phyloP scores from a whole-genome alignment of 2,113 vertebrate genomes.

The Ptyas mucosa region DNA sequence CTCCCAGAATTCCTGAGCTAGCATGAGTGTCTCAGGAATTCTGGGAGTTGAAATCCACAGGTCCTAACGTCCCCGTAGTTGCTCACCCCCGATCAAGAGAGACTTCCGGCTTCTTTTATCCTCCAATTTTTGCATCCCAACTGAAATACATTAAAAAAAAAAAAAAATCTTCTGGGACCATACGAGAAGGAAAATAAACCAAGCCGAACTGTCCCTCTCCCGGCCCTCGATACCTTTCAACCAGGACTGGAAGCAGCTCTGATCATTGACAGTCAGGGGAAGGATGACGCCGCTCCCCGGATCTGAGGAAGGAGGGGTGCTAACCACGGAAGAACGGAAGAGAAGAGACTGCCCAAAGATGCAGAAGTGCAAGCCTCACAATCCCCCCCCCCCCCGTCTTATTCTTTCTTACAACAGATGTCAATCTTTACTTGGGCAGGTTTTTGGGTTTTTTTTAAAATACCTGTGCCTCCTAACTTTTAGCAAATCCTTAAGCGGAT shows the following conservation, averaged over 20 bases:
- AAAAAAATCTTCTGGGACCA: neutral
- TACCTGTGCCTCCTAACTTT: neutral
- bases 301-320: neutral
- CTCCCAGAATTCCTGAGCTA: neutral
- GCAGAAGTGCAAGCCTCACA: neutral
- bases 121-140: neutral
- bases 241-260: neutral
- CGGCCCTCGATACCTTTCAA: neutral
- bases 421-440: neutral
- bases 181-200: accelerated
- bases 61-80: neutral
- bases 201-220: neutral
- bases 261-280: neutral
- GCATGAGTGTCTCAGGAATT: neutral
- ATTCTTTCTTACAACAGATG: neutral
- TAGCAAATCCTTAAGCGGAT: neutral
- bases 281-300: accelerated
- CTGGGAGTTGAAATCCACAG: neutral
- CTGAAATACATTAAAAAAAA: neutral
- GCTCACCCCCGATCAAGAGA: neutral
- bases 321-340: neutral
- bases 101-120: neutral
- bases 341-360: neutral
- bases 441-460: neutral
- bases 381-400: too few relatives aligned